Evolutionary conservation across 2,113 vertebrate genomes (phyloP).

Genomic region (Neogale vison): DNA sequence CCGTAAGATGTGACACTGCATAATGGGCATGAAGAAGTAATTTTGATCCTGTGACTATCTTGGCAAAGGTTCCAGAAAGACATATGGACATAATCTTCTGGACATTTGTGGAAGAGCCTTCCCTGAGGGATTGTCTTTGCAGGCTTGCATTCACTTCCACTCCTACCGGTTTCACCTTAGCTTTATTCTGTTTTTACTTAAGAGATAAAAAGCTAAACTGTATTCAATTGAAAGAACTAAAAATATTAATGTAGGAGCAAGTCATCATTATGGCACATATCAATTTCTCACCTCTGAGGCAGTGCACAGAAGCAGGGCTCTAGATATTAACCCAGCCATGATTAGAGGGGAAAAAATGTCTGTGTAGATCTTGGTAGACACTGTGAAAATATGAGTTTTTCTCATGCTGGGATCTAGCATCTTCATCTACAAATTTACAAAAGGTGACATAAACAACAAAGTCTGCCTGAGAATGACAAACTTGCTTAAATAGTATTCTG

Average conservation of each 20-base stretch:
- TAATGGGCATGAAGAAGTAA: slow-evolving; percentile 68
- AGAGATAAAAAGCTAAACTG: slow-evolving; percentile 38
- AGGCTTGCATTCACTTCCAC: not conserved
- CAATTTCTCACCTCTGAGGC: slow-evolving; percentile 58
- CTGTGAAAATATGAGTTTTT: not conserved
- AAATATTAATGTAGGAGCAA: slow-evolving; percentile 60
- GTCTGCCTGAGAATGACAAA: slow-evolving; percentile 21
- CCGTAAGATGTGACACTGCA: slow-evolving; percentile 71
- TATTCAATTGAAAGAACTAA: slow-evolving; percentile 37
- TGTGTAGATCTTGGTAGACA: not conserved
- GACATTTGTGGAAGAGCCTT: slow-evolving; percentile 34
- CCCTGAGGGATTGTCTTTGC: not conserved
- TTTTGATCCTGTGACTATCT: slow-evolving; percentile 58
- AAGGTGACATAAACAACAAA: not conserved
- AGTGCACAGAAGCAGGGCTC: not conserved
- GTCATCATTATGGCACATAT: slow-evolving; percentile 46
- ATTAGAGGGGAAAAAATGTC: not conserved
- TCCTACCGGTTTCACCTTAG: not conserved
- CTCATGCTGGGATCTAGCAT: not conserved
- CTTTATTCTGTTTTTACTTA: slow-evolving; percentile 45
- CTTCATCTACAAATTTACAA: not conserved
- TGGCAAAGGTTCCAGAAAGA: slow-evolving; percentile 71
- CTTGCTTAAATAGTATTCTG: slow-evolving; percentile 20
- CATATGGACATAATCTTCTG: slow-evolving; percentile 63
- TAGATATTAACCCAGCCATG: not conserved